Evolutionary conservation across 2,888 invertebrate species (phyloP), one percentile per base, ranked within the genome.

Genomic region (Clivina fossor): DNA sequence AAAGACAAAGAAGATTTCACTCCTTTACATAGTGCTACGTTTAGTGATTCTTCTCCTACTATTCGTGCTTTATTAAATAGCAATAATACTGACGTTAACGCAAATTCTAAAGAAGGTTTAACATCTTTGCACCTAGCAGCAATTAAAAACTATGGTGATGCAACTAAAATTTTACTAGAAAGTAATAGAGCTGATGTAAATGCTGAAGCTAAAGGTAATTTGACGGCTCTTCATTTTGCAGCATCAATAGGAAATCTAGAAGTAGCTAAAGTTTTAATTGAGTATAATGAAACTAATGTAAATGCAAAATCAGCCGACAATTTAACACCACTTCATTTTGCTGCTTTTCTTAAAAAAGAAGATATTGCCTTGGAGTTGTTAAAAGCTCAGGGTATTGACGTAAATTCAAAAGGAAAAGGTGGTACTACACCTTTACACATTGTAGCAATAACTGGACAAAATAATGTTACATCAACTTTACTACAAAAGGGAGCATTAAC

Each of bases 11-110:
- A 60, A 26, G 60, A 60, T 26, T 55, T 57, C 4, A 66, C 66
- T 3, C 61, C 66, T 2, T 54, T 69, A 20, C 66, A 68, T 46
- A 56, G 56, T 40, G 68, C 68, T n/a, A 65, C 64, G 4, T 58
- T 58, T 20, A 66, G 67, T 22, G 59, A 65, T 49, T 28, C 61
- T 4, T 56, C n/a, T n/a, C n/a, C 58, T 8, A 60, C 65, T 4
- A 56, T 62, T 38, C 37, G 57, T 9, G 15, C 58, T 43, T 49
- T 35, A 11, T 30, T 56, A 40, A 19, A 59, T 40, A 32, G 53
- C 26, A 49, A 55, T 18, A 44, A 57, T 11, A 58, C 58, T 35
- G 40, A 47, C 26, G 28, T 55, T 30, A 48, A 54, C 38, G 33
- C 35, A 30, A 24, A 57, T 26, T 35, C 56, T 33, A 26, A 19